Conservation (phyloP, 2,797 vertebrate species). For the Hylomyscus alleni region DNA sequence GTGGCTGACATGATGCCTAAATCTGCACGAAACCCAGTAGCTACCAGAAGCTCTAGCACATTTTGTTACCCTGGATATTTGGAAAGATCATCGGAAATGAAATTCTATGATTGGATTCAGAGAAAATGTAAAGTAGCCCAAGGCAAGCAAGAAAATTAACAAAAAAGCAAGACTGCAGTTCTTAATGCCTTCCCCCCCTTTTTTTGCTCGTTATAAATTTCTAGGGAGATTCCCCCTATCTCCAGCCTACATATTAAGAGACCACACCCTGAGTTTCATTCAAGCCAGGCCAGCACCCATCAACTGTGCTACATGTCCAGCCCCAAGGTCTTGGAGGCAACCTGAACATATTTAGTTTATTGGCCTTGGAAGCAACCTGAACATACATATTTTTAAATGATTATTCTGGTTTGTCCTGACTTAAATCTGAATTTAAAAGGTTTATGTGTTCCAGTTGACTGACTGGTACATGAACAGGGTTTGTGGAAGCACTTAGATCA, state of each 20-base stretch:
- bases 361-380: not conserved
- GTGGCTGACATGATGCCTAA: not conserved
- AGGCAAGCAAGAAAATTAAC: not conserved
- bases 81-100: slow-evolving; percentile 51
- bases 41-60: not conserved
- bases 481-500: not conserved
- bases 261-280: not conserved
- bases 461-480: not conserved
- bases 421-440: not conserved
- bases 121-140: not conserved
- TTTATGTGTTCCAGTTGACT: not conserved
- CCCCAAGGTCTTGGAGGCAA: not conserved
- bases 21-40: not conserved
- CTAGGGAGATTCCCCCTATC: not conserved
- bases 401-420: not conserved
- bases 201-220: not conserved
- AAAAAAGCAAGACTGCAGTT: not conserved
- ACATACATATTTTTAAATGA: not conserved
- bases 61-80: not conserved
- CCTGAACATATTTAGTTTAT: slow-evolving; percentile 10
- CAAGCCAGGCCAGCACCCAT: not conserved
- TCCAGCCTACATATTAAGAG: too few species aligned
- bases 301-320: not conserved
- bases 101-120: slow-evolving; percentile 28
- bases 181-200: not conserved